Evolutionary conservation across 2,888 invertebrate genomes (phyloP).

Genomic region (Ashinkailepas kermadecensis): DNA sequence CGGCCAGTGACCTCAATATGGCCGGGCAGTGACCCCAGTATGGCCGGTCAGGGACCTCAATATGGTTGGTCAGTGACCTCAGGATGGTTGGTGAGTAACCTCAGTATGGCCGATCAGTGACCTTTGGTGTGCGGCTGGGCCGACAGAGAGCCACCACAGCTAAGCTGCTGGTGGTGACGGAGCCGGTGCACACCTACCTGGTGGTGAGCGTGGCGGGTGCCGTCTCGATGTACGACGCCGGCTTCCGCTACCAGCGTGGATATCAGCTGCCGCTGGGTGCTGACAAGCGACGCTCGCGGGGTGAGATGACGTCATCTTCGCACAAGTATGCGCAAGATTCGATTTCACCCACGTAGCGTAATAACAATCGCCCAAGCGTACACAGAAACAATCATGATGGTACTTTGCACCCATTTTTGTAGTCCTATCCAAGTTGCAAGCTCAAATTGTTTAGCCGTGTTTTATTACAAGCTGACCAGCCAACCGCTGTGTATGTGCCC

Average conservation of each 20-base stretch:
- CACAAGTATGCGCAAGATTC: too few relatives aligned
- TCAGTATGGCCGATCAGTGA: background rate
- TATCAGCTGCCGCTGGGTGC: background rate
- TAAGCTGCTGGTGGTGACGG: background rate
- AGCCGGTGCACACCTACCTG: slow-evolving; percentile 17
- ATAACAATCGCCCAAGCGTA: too few relatives aligned
- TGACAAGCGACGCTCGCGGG: background rate
- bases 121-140: background rate
- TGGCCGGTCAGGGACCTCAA: too few relatives aligned
- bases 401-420: too few relatives aligned
- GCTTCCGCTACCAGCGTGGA: background rate
- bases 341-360: too few relatives aligned
- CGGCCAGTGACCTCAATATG: background rate
- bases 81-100: background rate
- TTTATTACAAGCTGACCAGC: too few relatives aligned
- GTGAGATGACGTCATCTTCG: background rate
- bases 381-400: too few relatives aligned
- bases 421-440: too few relatives aligned
- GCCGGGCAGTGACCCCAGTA: background rate
- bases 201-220: background rate
- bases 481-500: too few relatives aligned
- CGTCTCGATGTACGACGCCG: slow-evolving; percentile 8
- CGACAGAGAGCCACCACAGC: background rate
- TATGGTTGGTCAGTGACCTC: background rate
- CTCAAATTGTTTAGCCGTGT: too few relatives aligned